phyloP scores from a whole-genome alignment of 2,113 vertebrate species.

The Rhadina sibilatrix region DNA sequence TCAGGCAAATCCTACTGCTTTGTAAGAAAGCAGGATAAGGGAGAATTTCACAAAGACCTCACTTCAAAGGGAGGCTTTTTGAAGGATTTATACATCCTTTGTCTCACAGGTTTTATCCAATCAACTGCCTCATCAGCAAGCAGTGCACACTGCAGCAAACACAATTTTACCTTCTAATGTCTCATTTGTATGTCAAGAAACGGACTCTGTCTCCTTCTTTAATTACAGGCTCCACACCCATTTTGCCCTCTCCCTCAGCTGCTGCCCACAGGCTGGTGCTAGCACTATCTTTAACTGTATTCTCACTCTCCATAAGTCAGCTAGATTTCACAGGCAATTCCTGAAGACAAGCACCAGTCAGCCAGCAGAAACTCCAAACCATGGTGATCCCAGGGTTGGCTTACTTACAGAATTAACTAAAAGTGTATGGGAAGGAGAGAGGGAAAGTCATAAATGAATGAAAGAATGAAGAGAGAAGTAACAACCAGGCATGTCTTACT shows the following conservation, averaged over 20 bases:
- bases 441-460: not conserved
- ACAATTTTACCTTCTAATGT: not conserved
- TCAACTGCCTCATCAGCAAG: not conserved
- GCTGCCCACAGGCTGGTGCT: not conserved
- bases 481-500: constrained; percentile 62
- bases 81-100: not conserved
- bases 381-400: not conserved
- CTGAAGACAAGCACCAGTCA: not conserved
- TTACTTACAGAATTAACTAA: not conserved
- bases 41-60: not conserved
- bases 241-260: not conserved
- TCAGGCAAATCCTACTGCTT: not conserved
- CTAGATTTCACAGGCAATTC: not conserved
- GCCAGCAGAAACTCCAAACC: not conserved
- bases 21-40: not conserved
- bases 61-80: not conserved
- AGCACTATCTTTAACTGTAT: not conserved
- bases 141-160: not conserved
- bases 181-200: not conserved
- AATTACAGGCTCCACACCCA: not conserved
- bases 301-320: not conserved
- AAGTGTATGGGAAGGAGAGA: not conserved
- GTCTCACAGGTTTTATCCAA: not conserved
- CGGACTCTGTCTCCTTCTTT: not conserved
- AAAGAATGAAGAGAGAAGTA: not conserved